Evolutionary conservation across 2,797 vertebrate species (phyloP), one percentile per base, ranked within the genome.

Genomic region (Cottoperca gobio): DNA sequence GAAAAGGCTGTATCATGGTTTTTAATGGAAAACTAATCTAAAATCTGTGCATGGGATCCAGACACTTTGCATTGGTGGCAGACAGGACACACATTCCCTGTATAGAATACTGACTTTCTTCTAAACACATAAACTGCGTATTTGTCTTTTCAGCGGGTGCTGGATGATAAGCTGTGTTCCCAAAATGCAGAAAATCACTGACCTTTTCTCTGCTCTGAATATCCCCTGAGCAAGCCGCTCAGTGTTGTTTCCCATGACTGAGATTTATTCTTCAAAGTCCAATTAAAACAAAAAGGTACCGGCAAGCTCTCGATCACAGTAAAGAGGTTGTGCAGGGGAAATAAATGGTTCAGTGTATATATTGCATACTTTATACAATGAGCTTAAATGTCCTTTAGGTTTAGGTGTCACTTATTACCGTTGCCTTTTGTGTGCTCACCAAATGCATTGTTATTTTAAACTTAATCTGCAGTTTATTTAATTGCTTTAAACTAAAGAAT

Each of bases 401-500:
- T n/a, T n/a, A n/a, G n/a, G n/a, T n/a, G n/a, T n/a, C n/a, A n/a
- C n/a, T n/a, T n/a, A n/a, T n/a, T 17, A 1, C 12, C 24, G 11
- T 33, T 54, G 8, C 14, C 8, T 17, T 50, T n/a, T 33, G 33
- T 45, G 21, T 21, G 21, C 45, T 70, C 17, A 39, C 8, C 5
- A 60, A 50, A 42, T 21, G 4, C n/a, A 28, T 5, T 5, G 12
- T 5, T 2, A 8, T 54, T 58, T 50, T 50, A 50, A 24, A 46
- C 21, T 19, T 57, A 16, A 65, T 76, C 28, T 55, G 45, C 48
- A 21, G 50, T 17, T 70, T 40, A 74, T 77, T 77, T n/a, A 65
- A 49, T 76, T 84, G 39, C 67, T 54, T 82, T 84, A 57, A 31
- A 60, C 43, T 84, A 81, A 82, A 85, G 17, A 49, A 73, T 54